Evolutionary conservation across 2,797 vertebrate genomes (phyloP).

Genomic region (Phrynocephalus guinanensis): DNA sequence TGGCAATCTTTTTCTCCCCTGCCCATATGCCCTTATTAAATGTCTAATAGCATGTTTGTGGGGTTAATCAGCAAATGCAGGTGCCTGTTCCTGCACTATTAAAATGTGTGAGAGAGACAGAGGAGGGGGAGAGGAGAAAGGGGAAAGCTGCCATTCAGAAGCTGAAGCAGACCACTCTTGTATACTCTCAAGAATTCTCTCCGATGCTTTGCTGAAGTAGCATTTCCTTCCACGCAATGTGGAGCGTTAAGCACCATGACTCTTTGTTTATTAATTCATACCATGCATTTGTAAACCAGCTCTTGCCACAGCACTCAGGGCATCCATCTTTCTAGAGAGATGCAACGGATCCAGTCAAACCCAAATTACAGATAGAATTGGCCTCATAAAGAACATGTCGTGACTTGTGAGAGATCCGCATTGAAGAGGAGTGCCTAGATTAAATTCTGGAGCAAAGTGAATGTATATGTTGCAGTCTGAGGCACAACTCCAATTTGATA

Average conservation of each 20-base stretch:
- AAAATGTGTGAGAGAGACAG: conserved; percentile 32
- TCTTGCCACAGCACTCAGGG: too few relatives aligned
- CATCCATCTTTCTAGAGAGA: too few relatives aligned
- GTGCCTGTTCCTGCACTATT: conserved; percentile 42
- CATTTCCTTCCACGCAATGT: not conserved
- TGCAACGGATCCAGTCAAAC: too few relatives aligned
- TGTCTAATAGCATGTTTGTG: conserved; percentile 33
- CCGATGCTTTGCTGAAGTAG: not conserved
- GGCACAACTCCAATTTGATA: too few relatives aligned
- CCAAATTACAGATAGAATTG: too few relatives aligned
- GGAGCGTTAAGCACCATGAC: not conserved
- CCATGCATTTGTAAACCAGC: conserved; percentile 39
- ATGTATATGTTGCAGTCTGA: too few relatives aligned
- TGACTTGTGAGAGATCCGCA: too few relatives aligned
- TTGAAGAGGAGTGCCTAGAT: too few relatives aligned
- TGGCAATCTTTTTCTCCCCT: conserved; percentile 14
- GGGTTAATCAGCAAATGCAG: conserved; percentile 36
- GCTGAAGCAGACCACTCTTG: not conserved
- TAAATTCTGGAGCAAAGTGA: too few relatives aligned
- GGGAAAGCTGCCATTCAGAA: not conserved
- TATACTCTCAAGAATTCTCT: not conserved
- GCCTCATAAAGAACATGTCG: too few relatives aligned
- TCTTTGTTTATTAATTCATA: not conserved
- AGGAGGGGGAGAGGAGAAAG: too few relatives aligned
- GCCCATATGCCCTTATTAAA: conserved; percentile 36